phyloP scores from a whole-genome alignment of 1,140 invertebrate genomes.

The Bathynomus jamesi region DNA sequence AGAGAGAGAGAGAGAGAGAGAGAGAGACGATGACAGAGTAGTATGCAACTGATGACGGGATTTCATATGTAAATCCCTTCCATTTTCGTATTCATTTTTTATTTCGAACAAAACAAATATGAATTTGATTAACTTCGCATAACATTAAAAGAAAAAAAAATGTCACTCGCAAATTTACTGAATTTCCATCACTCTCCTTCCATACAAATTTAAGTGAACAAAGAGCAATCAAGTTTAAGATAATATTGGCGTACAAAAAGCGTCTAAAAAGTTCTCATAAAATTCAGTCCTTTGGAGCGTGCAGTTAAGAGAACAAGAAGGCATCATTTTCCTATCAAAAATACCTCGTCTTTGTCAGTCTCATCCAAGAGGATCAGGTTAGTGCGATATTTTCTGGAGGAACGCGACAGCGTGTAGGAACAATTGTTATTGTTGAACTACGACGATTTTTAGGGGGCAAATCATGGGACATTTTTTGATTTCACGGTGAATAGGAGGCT shows the following conservation, averaged over 20 bases:
- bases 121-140: neutral
- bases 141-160: neutral
- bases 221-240: constrained; percentile 1
- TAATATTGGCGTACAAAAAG: neutral
- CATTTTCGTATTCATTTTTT: neutral
- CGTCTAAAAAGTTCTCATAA: neutral
- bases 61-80: neutral
- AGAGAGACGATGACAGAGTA: no score
- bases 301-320: constrained; percentile 1
- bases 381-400: neutral
- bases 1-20: no score
- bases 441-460: neutral
- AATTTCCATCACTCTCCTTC: neutral
- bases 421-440: neutral
- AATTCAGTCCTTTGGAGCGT: neutral
- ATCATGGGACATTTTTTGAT: neutral
- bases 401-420: neutral
- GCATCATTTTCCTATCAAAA: neutral
- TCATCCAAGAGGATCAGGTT: neutral
- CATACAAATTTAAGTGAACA: neutral
- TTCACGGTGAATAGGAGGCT: neutral
- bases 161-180: neutral
- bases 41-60: neutral
- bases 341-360: constrained; percentile 1
- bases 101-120: neutral